Evolutionary conservation across 1,140 invertebrate genomes (phyloP), one percentile per base, ranked within the genome.

Genomic region (Pogonomyrmex barbatus): DNA sequence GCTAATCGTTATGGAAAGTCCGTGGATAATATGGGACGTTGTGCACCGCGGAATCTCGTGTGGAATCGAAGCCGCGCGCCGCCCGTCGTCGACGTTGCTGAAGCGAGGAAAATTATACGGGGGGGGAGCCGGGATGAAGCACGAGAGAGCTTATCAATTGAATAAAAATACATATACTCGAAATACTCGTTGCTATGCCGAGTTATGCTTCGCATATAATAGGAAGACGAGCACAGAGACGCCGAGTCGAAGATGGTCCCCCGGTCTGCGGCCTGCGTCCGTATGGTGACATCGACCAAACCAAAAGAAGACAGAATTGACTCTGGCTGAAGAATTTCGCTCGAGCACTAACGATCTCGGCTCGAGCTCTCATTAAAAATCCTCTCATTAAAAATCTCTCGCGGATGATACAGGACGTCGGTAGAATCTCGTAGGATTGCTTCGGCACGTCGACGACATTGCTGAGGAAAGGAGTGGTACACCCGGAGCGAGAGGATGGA

Each of bases 1-100:
- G 70, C 86, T 88, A 91, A 92, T 92, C 87, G 87, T 87, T 91
- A 88, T 91, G 91, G 91, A 92, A 92, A 92, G 91, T 91, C 88
- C 45, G 85, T 62, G 85, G 65, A 88, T 92, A 91, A 91, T 91
- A 91, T 89, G 85, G 91, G 86, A 90, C 91, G 86, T 77, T 85
- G 36, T 54, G 77, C 52, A 58, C 65, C 65, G 58, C 63, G 86
- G 87, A 77, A 89, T 90, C 77, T 87, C 68, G 45, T 36, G 82
- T 58, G 76, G 68, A 67, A 88, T 88, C 76, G 68, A 62, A 83
- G 63, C 52, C 24, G 65, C 39, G 71, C 30, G 76, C 30, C 12
- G 12, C n/a, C 52, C 42, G 67, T 62, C 52, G 84, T 54, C 58
- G 56, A 68, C 73, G 68, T 68, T 79, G 79, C 68, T 42, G 81